Conservation (phyloP, 2,797 vertebrate genomes). For the Intellagama lesueurii region DNA sequence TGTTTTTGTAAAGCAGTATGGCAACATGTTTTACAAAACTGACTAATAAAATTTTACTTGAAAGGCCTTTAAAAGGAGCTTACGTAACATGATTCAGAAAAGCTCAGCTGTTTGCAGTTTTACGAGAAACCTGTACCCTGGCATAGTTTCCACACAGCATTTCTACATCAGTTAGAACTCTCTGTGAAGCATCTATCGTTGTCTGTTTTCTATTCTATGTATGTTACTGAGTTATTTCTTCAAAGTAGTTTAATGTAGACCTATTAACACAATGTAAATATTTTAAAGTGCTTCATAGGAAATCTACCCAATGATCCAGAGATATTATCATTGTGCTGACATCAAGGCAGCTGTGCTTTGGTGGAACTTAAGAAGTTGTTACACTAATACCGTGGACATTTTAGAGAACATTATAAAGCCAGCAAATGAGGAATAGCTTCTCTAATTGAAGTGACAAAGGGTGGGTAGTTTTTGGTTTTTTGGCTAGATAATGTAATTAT, state of each 20-base stretch:
- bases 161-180: not conserved
- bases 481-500: constrained; percentile 68
- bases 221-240: constrained; percentile 3
- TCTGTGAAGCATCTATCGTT: not conserved
- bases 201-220: not conserved
- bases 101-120: constrained; percentile 12
- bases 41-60: constrained; percentile 16
- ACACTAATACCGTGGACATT: constrained; percentile 43
- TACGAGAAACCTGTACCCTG: not conserved
- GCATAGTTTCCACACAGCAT: not conserved
- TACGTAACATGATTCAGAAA: constrained; percentile 41
- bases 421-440: constrained; percentile 62
- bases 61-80: not conserved
- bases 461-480: constrained; percentile 33
- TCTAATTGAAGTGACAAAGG: constrained; percentile 67
- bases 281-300: constrained; percentile 24
- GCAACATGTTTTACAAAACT: not conserved
- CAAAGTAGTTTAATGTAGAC: constrained; percentile 30
- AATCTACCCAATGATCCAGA: not conserved
- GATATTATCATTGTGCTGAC: not conserved
- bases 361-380: constrained; percentile 33
- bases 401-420: constrained; percentile 56
- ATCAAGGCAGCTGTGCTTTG: not conserved
- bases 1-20: not conserved
- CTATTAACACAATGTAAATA: not conserved